Base-by-base conservation (phyloP, 2,113 vertebrate species). In the Salvator merianae region DNA sequence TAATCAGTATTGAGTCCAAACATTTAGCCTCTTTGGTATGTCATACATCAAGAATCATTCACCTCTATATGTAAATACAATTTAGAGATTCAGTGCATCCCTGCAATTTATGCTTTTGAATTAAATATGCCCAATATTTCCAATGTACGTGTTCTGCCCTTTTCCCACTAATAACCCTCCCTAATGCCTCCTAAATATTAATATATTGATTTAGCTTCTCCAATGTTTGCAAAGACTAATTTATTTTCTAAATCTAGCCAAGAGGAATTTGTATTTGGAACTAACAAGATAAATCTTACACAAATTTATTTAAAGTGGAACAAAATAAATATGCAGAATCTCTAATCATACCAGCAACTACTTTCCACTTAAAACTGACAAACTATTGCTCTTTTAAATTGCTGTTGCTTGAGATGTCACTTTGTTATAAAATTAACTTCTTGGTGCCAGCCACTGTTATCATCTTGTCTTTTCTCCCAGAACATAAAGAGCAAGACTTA, bases 271-370 rank as follows among this genome's bases (percentile, higher is more conserved):
- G 90, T 40, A 73, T 94, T 94, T 94, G 88, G 77, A 94, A 93
- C 87, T 95, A 95, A 95, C 87, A 80, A 95, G 94, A 95, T 95
- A 93, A 95, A 95, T 95, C 86, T 94, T 91, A 84, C 32, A 93
- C 85, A 94, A 89, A 95, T 95, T 93, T 93, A 91, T 94, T 86
- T 94, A 94, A 95, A 95, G 87, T 94, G 77, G 89, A 94, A 81
- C 81, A 94, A 94, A 94, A 94, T 94, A 95, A 95, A 95, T 96
- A 95, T 94, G 93, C 91, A 92, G 87, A 91, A 91, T 91, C 83
- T 88, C 88, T 95, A 94, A 93, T 94, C 88, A 92, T 82, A 69
- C 91, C 30, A 93, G 89, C 90, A 91, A 77, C 69, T 72, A 43
- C 88, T 95, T 96, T 83, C 88, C 89, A 90, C 91, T 92, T 94